A percentile compares a stretch with the other conserved stretches of the same genome.
phyloP scores from a whole-genome alignment of 2,113 vertebrate genomes.

The Condylura cristata region DNA sequence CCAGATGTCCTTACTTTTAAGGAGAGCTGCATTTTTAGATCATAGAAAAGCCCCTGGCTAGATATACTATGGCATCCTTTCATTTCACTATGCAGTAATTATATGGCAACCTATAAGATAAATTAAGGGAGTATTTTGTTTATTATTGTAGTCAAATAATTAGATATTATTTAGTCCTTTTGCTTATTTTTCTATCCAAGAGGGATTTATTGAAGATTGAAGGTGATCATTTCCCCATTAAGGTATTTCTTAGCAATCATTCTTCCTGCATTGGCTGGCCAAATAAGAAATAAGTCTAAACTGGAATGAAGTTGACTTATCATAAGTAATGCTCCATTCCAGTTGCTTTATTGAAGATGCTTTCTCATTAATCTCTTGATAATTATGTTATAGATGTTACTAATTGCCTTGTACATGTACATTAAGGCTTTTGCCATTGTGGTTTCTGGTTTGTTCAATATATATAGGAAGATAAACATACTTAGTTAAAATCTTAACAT shows the following conservation, averaged over 20 bases:
- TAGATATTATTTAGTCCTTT: background rate
- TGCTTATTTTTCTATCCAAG: background rate
- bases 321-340: background rate
- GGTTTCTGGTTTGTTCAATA: slow-evolving; percentile 1
- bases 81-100: background rate
- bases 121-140: background rate
- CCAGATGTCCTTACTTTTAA: background rate
- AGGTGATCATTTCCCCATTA: slow-evolving; percentile 5
- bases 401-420: background rate
- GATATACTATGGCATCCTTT: background rate
- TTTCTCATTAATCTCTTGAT: slow-evolving; percentile 37
- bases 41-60: background rate
- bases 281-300: slow-evolving; percentile 23
- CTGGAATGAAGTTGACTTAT: background rate
- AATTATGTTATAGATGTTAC: background rate
- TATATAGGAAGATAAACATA: background rate
- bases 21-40: background rate
- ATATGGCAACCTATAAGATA: background rate
- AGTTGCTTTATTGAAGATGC: slow-evolving; percentile 8
- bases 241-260: background rate
- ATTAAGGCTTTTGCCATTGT: background rate
- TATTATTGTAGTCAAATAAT: background rate
- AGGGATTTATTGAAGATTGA: background rate
- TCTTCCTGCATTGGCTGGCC: background rate
- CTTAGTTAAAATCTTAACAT: background rate